A percentile compares a stretch with the other conserved stretches of the same genome.
Evolutionary conservation across 2,888 invertebrate species (phyloP).

Genomic region (Napeogenes inachia): DNA sequence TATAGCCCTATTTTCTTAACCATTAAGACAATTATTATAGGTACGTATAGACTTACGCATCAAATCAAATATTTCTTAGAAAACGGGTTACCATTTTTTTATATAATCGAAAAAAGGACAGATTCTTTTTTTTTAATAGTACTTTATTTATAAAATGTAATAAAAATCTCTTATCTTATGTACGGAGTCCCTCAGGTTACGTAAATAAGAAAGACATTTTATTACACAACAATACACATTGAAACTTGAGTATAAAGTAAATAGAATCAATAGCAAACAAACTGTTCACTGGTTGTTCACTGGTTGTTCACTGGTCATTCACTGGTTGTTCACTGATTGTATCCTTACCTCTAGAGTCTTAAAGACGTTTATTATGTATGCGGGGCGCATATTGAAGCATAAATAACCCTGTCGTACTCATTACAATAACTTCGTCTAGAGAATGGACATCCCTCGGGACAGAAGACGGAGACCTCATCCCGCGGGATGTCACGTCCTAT

Average conservation of each 20-base stretch:
- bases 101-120: neutral
- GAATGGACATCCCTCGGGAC: slow-evolving; percentile 56
- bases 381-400: slow-evolving; percentile 67
- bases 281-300: slow-evolving; percentile 19
- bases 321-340: slow-evolving; percentile 17
- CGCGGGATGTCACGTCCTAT: slow-evolving; percentile 66
- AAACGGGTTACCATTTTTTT: neutral
- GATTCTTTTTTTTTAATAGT: neutral
- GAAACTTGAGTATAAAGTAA: slow-evolving; percentile 2
- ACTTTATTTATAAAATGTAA: no score
- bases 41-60: neutral
- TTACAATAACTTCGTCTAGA: slow-evolving; percentile 68
- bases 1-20: neutral
- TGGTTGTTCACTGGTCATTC: slow-evolving; percentile 11
- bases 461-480: slow-evolving; percentile 57
- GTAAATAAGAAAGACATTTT: no score
- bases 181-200: no score
- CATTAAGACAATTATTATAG: neutral
- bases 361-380: slow-evolving; percentile 62
- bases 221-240: neutral
- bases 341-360: slow-evolving; percentile 23
- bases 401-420: slow-evolving; percentile 75
- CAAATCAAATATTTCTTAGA: neutral
- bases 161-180: no score
- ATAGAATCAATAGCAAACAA: slow-evolving; percentile 13